These are phyloP conservation scores for Gyps fulvus DNA, from an alignment of 2,113 vertebrate species.

Conservation along the genomic window DNA sequence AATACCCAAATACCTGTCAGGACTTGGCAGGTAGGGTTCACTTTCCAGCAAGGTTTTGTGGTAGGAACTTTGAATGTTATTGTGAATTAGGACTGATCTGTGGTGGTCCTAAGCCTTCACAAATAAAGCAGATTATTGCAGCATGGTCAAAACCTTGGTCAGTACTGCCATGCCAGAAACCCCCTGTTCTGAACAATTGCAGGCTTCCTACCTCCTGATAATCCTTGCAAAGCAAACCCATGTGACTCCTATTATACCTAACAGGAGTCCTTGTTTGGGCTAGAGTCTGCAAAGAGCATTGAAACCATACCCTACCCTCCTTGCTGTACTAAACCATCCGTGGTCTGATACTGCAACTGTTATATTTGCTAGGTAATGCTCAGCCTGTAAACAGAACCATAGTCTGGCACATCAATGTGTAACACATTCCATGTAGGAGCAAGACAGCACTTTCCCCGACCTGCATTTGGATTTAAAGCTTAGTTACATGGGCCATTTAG, in stretches of 20 bases:
- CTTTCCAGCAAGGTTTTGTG: neutral
- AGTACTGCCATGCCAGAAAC: neutral
- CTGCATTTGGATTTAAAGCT: neutral
- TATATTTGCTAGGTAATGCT: neutral
- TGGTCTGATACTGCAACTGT: neutral
- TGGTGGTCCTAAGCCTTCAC: neutral
- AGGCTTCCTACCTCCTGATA: neutral
- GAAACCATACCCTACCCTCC: neutral
- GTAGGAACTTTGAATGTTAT: neutral
- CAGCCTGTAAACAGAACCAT: neutral
- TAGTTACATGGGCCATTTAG: neutral
- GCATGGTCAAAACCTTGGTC: neutral
- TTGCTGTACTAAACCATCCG: neutral
- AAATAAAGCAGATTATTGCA: neutral
- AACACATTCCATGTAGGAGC: neutral
- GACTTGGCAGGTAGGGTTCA: neutral
- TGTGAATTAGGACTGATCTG: neutral
- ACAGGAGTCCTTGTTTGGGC: neutral
- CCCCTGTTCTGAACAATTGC: neutral
- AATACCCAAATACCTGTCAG: neutral
- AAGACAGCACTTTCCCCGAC: neutral
- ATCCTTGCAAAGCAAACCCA: neutral
- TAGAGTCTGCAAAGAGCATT: neutral
- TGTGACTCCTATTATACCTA: neutral
- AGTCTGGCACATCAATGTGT: accelerated